Base-by-base conservation (phyloP, 2,888 invertebrate species). In the Nymphalis urticae region DNA sequence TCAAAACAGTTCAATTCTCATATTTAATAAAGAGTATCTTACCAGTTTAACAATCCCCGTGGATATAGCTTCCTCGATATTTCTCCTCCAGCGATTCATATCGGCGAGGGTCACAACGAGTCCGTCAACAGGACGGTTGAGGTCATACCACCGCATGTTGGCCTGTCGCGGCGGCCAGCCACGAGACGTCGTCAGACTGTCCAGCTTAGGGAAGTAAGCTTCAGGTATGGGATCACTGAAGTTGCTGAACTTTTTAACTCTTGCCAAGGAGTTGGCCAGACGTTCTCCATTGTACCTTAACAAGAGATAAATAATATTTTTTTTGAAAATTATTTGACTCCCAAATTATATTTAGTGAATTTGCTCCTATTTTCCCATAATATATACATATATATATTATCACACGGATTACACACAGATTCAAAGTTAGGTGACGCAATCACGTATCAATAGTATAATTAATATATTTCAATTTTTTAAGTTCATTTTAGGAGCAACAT, bases 171-270 rank as follows among this genome's bases (percentile, higher is more conserved):
- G 94, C 0, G 97, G 96, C 94, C 95, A 97, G 0, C 95, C 94
- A 42, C 96, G 94, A 66, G 96, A 95, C 50, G 94, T 93, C 0
- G 94, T 95, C 75, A 95, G 84, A 72, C 95, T 95, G 84, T 97
- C 95, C 53, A 97, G 88, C 87, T 97, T 97, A 0, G 97, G 96
- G 87, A 95, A 97, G 81, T 97, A 97, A 0, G 95, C 97, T 81
- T 97, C 97, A 0, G 93, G 87, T 63, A 97, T 95, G 0, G 95
- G 94, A 8, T 95, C 95, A 8, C 94, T 93, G 84, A 95, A 94
- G 84, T 96, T 95, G 71, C 92, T 94, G 61, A 96, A 93, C 10
- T 95, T 94, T 75, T 93, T 93, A 0, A 95, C 94, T 36, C 95
- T 94, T 42, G 94, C 90, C 69, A 97, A 83, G n/a, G 93, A 89